Evolutionary conservation across 2,797 vertebrate genomes (phyloP).

Genomic region (Tangara arthus): DNA sequence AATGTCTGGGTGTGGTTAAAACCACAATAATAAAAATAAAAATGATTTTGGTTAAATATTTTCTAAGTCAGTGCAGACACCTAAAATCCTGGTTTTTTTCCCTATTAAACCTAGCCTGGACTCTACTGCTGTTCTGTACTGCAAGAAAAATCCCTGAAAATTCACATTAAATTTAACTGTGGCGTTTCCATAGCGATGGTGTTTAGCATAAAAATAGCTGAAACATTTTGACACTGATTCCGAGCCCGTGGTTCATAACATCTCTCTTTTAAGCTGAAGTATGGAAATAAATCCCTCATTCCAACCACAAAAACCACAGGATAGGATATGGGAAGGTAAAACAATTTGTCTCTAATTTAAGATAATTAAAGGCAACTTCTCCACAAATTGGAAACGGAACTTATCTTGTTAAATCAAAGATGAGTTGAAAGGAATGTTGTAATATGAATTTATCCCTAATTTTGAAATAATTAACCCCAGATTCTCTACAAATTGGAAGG

Average conservation of each 20-base stretch:
- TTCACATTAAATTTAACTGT: neutral
- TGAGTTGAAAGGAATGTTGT: neutral
- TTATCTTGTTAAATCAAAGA: neutral
- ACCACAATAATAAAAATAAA: neutral
- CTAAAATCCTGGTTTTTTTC: neutral
- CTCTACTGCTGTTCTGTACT: neutral
- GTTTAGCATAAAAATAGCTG: slow-evolving; percentile 48
- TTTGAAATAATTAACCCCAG: neutral
- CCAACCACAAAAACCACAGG: neutral
- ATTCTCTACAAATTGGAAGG: neutral
- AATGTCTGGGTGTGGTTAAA: neutral
- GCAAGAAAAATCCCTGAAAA: neutral
- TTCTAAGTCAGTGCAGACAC: neutral
- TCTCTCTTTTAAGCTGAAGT: neutral
- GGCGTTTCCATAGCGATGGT: slow-evolving; percentile 41
- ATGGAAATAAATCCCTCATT: neutral
- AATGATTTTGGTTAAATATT: neutral
- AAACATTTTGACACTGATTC: slow-evolving; percentile 29
- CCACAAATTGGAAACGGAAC: neutral
- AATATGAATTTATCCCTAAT: neutral
- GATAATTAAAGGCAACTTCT: neutral
- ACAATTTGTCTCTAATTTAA: neutral
- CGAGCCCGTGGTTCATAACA: neutral
- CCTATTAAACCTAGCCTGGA: neutral
- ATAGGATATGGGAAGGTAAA: neutral